phyloP scores from a whole-genome alignment of 35 echinoderm and acorn worm species.

The Apostichopus japonicus region DNA sequence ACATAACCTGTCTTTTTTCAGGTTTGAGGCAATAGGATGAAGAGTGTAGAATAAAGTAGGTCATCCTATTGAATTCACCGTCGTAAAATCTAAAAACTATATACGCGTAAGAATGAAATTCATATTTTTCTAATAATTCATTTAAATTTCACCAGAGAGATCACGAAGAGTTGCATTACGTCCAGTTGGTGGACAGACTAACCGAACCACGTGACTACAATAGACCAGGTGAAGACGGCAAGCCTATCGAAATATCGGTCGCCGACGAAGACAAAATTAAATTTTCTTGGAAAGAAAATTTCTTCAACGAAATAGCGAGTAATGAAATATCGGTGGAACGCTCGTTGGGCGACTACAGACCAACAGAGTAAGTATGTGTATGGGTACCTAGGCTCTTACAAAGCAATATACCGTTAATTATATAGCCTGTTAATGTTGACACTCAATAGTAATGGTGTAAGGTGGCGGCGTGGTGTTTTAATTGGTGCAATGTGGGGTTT shows the following conservation, averaged over 20 bases:
- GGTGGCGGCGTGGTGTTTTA: no score
- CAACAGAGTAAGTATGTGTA: constrained; percentile 64
- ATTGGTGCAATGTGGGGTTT: no score
- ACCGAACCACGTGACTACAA: background rate
- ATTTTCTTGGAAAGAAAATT: constrained; percentile 40
- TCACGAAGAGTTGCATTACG: background rate
- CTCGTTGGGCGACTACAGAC: constrained; percentile 69
- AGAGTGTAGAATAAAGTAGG: background rate
- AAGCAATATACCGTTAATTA: no score
- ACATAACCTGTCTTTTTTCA: no score
- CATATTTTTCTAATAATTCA: background rate
- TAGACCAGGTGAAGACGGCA: constrained; percentile 17
- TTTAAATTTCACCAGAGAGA: background rate
- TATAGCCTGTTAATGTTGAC: no score
- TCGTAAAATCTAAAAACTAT: background rate
- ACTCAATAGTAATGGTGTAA: no score
- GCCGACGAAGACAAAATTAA: background rate
- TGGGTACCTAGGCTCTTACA: no score
- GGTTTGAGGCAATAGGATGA: background rate
- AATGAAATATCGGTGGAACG: constrained; percentile 94
- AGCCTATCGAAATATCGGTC: background rate
- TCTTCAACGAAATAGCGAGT: constrained; percentile 95
- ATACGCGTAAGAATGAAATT: background rate
- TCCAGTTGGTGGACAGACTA: constrained; percentile 2
- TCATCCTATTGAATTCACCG: background rate